A percentile compares a stretch with the other conserved stretches of the same genome.
Evolutionary conservation across 2,888 invertebrate genomes (phyloP).

Genomic region (Cataglyphis albicans): DNA sequence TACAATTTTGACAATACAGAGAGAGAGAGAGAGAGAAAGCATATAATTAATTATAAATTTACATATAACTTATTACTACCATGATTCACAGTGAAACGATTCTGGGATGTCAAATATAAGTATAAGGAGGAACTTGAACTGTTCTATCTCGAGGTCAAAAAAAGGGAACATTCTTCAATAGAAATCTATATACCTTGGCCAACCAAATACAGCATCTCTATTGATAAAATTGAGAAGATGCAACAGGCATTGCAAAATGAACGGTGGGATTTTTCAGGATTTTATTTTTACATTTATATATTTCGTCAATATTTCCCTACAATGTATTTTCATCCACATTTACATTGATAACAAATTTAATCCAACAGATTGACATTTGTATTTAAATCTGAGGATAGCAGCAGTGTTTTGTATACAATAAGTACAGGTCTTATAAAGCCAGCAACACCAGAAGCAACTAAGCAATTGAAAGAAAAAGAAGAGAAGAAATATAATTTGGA

Average conservation of each 20-base stretch:
- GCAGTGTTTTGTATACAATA: conserved; percentile 81
- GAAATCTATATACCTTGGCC: conserved; percentile 86
- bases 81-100: conserved; percentile 82
- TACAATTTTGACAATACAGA: background rate
- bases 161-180: conserved; percentile 78
- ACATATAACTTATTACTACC: conserved; percentile 48
- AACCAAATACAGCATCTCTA: conserved; percentile 82
- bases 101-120: conserved; percentile 86
- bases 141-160: conserved; percentile 86
- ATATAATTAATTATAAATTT: background rate
- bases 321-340: background rate
- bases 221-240: conserved; percentile 85
- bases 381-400: conserved; percentile 83
- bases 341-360: background rate
- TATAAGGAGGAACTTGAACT: conserved; percentile 84
- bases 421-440: conserved; percentile 81
- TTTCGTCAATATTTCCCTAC: background rate
- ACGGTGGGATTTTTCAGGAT: conserved; percentile 51
- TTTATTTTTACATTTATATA: background rate
- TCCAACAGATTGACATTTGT: conserved; percentile 81
- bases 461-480: conserved; percentile 75
- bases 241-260: conserved; percentile 81
- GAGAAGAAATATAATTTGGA: conserved; percentile 79
- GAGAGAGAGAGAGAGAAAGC: background rate
- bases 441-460: conserved; percentile 76